Evolutionary conservation across 1,140 invertebrate genomes (phyloP).

Genomic region (Cyclargus thomasi): DNA sequence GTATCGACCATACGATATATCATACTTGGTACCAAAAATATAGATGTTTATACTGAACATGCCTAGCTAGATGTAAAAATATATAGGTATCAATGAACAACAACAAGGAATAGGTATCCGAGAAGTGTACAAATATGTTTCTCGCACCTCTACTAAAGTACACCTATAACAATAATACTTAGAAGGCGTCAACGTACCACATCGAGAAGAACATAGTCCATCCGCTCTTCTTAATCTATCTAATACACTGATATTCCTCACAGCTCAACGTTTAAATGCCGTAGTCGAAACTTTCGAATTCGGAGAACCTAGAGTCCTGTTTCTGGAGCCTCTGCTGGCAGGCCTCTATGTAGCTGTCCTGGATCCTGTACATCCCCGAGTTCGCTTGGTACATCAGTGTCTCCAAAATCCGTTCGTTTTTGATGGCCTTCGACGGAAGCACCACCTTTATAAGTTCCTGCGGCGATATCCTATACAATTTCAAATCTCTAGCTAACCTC

Average conservation of each 20-base stretch:
- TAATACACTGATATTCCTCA: constrained; percentile 71
- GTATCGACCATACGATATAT: constrained; percentile 36
- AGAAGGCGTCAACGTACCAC: constrained; percentile 70
- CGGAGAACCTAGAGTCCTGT: constrained; percentile 88
- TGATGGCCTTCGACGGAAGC: constrained; percentile 93
- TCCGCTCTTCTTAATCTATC: constrained; percentile 59
- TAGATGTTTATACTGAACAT: constrained; percentile 70
- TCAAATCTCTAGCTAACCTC: constrained; percentile 89
- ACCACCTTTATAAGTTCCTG: constrained; percentile 95
- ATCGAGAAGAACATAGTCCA: constrained; percentile 57
- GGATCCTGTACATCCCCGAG: constrained; percentile 93
- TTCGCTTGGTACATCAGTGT: constrained; percentile 95
- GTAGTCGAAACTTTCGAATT: constrained; percentile 87
- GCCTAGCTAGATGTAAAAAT: constrained; percentile 73
- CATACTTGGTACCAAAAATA: constrained; percentile 72
- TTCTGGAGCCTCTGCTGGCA: constrained; percentile 90
- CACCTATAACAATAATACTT: constrained; percentile 74
- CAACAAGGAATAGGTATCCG: constrained; percentile 70
- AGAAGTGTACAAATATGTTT: constrained; percentile 70
- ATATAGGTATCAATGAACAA: constrained; percentile 74
- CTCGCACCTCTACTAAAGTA: constrained; percentile 67
- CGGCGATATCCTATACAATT: constrained; percentile 92
- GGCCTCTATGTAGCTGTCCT: constrained; percentile 90
- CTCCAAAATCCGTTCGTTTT: constrained; percentile 93
- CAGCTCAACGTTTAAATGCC: constrained; percentile 76